These are phyloP conservation scores for Oryzias sinensis DNA, from an alignment of 2,797 vertebrate genomes.

Conservation along the genomic window DNA sequence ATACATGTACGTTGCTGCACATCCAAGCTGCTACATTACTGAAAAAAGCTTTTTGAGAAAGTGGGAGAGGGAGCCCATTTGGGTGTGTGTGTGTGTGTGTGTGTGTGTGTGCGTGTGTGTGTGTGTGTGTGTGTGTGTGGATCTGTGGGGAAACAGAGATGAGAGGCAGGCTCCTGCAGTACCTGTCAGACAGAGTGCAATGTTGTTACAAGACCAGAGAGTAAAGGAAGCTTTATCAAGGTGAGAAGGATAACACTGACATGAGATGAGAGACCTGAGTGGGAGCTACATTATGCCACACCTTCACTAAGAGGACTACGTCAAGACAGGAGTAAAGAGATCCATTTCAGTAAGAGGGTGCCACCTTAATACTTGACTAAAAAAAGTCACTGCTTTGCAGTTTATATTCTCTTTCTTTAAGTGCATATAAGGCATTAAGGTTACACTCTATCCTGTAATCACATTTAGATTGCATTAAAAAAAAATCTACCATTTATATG, in stretches of 20 bases:
- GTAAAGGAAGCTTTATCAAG: constrained; percentile 62
- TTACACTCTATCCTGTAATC: constrained; percentile 63
- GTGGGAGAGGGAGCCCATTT: background rate
- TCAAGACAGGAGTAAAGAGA: constrained; percentile 67
- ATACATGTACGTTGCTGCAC: constrained; percentile 22
- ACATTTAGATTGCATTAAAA: constrained; percentile 45
- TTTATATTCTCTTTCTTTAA: constrained; percentile 64
- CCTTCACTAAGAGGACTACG: constrained; percentile 69
- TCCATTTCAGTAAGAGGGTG: constrained; percentile 61
- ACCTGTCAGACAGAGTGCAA: constrained; percentile 63
- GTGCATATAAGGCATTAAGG: constrained; percentile 71
- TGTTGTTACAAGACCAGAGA: constrained; percentile 65
- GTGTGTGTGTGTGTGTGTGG: constrained; percentile 15
- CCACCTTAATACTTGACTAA: constrained; percentile 56
- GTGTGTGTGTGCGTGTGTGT: constrained; percentile 8
- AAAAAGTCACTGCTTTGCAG: constrained; percentile 66
- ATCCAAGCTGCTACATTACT: constrained; percentile 29
- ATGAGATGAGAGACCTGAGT: constrained; percentile 63
- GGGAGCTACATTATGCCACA: constrained; percentile 68
- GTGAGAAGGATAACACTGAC: constrained; percentile 71
- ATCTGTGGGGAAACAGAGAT: constrained; percentile 31
- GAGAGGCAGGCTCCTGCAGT: constrained; percentile 44
- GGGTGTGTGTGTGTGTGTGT: too few species aligned
- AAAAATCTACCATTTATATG: constrained; percentile 55
- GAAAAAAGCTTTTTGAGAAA: constrained; percentile 30